A percentile compares a stretch with the other conserved stretches of the same genome.
Evolutionary conservation across 2,888 invertebrate species (phyloP).

Genomic region (Lypha dubia): DNA sequence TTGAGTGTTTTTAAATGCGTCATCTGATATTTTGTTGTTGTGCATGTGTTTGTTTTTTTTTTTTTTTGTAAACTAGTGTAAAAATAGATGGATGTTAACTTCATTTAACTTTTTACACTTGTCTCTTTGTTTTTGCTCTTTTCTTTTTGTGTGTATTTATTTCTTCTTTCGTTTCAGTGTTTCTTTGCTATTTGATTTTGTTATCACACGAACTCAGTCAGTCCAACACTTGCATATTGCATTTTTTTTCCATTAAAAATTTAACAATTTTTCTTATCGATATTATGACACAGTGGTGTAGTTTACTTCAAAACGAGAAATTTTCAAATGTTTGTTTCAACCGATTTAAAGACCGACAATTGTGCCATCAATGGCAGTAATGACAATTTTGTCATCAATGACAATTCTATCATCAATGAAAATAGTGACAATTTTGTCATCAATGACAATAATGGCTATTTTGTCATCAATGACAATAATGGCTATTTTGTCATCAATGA

Average conservation of each 20-base stretch:
- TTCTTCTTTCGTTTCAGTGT: constrained; percentile 4
- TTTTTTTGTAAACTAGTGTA: constrained; percentile 11
- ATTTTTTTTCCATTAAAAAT: constrained; percentile 26
- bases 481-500: too few species aligned
- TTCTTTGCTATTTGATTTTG: constrained; percentile 14
- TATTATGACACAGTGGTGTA: not conserved
- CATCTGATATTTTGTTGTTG: constrained; percentile 58
- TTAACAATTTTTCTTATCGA: not conserved
- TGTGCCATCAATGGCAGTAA: too few species aligned
- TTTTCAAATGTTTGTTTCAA: too few species aligned
- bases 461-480: too few species aligned
- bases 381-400: too few species aligned
- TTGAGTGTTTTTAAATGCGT: constrained; percentile 60
- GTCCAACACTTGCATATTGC: constrained; percentile 48
- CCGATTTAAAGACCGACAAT: too few species aligned
- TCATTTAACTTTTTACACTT: constrained; percentile 69
- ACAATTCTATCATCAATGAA: too few species aligned
- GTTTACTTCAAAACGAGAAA: not conserved
- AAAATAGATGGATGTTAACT: constrained; percentile 57
- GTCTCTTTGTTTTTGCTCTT: constrained; percentile 54
- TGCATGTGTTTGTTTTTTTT: not conserved
- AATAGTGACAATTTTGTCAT: too few species aligned
- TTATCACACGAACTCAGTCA: not conserved
- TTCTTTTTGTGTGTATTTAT: constrained; percentile 19
- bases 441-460: too few species aligned